phyloP scores from a whole-genome alignment of 1,140 invertebrate species.

The Laupala kohalensis region DNA sequence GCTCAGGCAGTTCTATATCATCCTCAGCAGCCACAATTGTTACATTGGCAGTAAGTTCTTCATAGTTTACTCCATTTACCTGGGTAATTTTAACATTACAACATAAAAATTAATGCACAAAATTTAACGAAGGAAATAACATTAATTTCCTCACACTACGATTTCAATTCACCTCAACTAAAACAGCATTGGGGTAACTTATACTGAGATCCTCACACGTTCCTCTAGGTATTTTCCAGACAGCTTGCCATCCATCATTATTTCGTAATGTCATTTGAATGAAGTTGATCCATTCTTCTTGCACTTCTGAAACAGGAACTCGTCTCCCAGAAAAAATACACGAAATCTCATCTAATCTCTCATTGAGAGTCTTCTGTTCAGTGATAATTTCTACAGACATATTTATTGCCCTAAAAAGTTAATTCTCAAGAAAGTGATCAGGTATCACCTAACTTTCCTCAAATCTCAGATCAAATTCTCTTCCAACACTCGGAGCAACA shows the following conservation, averaged over 20 bases:
- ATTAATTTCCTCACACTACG: no score
- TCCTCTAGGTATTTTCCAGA: slow-evolving; percentile 46
- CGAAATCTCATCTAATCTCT: neutral
- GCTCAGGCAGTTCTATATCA: slow-evolving; percentile 40
- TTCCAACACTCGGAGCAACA: no score
- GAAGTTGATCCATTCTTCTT: slow-evolving; percentile 39
- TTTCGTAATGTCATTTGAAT: slow-evolving; percentile 40
- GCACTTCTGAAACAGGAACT: slow-evolving; percentile 35
- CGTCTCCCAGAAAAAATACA: slow-evolving; percentile 19
- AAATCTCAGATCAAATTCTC: no score
- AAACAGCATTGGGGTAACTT: slow-evolving; percentile 41
- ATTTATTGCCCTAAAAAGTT: no score
- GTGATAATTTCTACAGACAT: no score
- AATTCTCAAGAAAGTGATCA: no score
- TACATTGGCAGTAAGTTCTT: slow-evolving; percentile 34
- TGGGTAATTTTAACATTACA: slow-evolving; percentile 17
- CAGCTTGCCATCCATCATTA: slow-evolving; percentile 41
- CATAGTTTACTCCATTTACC: slow-evolving; percentile 34
- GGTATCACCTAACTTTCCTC: no score
- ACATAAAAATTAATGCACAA: neutral
- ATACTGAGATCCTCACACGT: slow-evolving; percentile 41
- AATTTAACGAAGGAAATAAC: neutral
- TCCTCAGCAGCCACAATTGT: slow-evolving; percentile 43
- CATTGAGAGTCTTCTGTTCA: neutral
- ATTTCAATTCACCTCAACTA: neutral